A percentile compares a stretch with the other conserved stretches of the same genome.
phyloP scores from a whole-genome alignment of 1,140 invertebrate genomes.

The Diachasma alloeum region DNA sequence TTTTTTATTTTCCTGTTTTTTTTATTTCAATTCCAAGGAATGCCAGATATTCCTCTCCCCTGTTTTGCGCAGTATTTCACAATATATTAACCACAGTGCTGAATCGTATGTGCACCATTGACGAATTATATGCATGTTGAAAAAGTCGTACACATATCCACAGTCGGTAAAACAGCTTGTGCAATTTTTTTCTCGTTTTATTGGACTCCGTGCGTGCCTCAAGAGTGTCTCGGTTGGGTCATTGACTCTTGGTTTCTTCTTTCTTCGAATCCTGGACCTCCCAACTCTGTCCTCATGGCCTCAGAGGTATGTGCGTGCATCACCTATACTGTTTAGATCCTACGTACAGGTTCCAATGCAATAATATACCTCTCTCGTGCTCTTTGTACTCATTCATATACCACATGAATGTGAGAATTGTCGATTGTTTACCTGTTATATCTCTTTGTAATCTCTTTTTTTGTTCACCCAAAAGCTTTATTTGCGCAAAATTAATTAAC shows the following conservation, averaged over 20 bases:
- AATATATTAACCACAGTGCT: neutral
- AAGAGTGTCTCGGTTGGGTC: constrained; percentile 50
- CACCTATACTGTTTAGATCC: constrained; percentile 34
- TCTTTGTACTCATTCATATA: constrained; percentile 26
- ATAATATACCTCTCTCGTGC: neutral
- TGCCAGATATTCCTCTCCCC: neutral
- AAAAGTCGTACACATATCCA: neutral
- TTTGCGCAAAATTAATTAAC: neutral
- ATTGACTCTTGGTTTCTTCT: constrained; percentile 59
- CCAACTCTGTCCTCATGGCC: constrained; percentile 16
- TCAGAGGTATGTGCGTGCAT: constrained; percentile 1
- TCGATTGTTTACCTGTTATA: neutral
- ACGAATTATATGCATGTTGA: neutral
- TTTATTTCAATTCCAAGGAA: neutral
- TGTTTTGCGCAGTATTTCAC: neutral
- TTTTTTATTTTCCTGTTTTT: neutral
- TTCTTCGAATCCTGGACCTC: constrained; percentile 54
- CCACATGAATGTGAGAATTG: neutral
- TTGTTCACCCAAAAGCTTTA: neutral
- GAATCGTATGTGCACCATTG: neutral
- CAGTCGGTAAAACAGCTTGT: neutral
- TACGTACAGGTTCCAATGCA: neutral
- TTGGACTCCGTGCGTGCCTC: constrained; percentile 37
- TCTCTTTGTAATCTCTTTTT: neutral
- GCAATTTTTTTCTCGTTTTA: neutral